Conservation (phyloP, 2,797 vertebrate species). For the Pangasius sanitwongsei region DNA sequence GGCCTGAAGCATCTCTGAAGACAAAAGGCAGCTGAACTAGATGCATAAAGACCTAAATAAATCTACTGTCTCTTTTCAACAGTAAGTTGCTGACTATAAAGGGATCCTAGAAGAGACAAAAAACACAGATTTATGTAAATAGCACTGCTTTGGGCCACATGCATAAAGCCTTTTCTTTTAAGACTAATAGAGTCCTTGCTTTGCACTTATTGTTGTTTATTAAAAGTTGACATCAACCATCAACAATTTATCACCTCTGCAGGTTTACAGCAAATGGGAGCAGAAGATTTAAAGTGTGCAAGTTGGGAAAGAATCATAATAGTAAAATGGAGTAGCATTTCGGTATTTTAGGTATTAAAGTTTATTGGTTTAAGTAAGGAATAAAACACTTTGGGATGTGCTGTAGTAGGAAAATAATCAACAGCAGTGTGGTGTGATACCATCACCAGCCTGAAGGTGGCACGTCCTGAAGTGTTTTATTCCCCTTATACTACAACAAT, state of each 20-base stretch:
- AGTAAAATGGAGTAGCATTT: background rate
- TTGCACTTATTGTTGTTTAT: background rate
- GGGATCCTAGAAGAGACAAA: background rate
- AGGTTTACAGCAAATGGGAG: background rate
- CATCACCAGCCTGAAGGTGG: background rate
- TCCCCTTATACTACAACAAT: background rate
- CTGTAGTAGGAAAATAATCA: background rate
- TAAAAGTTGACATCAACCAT: background rate
- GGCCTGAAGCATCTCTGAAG: constrained; percentile 3
- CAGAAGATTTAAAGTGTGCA: background rate
- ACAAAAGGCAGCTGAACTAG: background rate
- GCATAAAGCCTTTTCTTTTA: background rate
- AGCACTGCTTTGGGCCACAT: background rate
- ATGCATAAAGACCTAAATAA: background rate
- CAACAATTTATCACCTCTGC: background rate
- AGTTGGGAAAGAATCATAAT: background rate
- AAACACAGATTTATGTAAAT: background rate
- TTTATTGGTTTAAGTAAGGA: background rate
- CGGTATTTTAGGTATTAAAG: background rate
- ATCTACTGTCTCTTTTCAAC: background rate
- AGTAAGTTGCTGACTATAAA: background rate
- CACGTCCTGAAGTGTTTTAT: background rate
- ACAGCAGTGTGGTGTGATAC: background rate
- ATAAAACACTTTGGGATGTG: background rate
- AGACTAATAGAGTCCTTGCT: background rate